These are phyloP conservation scores for Toxotes jaculatrix DNA, from an alignment of 2,113 vertebrate genomes.

Conservation along the genomic window DNA sequence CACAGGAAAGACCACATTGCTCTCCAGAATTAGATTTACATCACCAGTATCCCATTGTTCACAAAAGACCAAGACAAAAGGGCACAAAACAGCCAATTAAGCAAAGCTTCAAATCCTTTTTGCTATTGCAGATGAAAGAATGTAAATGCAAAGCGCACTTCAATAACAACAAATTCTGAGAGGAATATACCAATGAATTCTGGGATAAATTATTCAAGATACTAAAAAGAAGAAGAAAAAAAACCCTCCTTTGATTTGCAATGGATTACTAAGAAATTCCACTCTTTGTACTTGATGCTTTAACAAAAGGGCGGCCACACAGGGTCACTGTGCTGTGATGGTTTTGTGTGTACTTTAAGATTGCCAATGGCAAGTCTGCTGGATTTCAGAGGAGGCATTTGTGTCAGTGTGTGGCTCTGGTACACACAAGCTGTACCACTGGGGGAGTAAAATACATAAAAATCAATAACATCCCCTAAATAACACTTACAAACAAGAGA, in stretches of 20 bases:
- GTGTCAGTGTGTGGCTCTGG: conserved; percentile 47
- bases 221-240: conserved; percentile 4
- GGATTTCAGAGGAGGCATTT: conserved; percentile 64
- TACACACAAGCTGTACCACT: conserved; percentile 41
- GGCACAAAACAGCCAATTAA: conserved; percentile 79
- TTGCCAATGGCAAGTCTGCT: conserved; percentile 32
- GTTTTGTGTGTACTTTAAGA: conserved; percentile 38
- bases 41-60: conserved; percentile 66
- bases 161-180: conserved; percentile 53
- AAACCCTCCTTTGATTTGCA: conserved; percentile 43
- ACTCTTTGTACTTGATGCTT: conserved; percentile 38
- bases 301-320: conserved; percentile 32
- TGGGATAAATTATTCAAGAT: conserved; percentile 60
- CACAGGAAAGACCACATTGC: conserved; percentile 63
- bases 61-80: conserved; percentile 69
- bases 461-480: conserved; percentile 71
- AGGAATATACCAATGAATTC: conserved; percentile 52
- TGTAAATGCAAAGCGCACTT: conserved; percentile 55
- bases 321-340: conserved; percentile 33
- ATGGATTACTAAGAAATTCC: conserved; percentile 42
- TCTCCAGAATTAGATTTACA: conserved; percentile 74
- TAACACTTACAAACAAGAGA: conserved; percentile 60
- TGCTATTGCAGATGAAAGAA: conserved; percentile 43
- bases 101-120: conserved; percentile 65
- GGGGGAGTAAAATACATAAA: conserved; percentile 61